Percentiles rank a stretch among this genome's conserved stretches.
phyloP scores from a whole-genome alignment of 2,797 vertebrate genomes.

The Muraenolepis orangiensis region DNA sequence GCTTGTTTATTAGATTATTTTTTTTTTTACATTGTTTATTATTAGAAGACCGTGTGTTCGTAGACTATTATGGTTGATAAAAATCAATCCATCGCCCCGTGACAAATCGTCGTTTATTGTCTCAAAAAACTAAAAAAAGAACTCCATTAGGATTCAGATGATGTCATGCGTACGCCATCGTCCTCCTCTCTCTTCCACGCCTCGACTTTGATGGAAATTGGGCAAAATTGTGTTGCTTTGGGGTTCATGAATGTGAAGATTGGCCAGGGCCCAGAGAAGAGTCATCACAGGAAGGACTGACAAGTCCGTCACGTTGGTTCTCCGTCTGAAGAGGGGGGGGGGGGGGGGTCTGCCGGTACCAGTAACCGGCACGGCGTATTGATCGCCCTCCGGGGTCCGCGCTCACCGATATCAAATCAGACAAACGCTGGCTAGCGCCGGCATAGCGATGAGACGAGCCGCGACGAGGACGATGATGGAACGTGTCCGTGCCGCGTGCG shows the following conservation, averaged over 20 bases:
- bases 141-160: background rate
- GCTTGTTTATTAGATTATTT: background rate
- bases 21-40: background rate
- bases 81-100: background rate
- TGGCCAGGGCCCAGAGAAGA: conserved; percentile 16
- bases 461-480: too few relatives aligned
- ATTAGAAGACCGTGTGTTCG: background rate
- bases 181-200: background rate
- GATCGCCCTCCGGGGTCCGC: conserved; percentile 45
- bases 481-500: conserved; percentile 18
- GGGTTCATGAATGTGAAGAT: background rate
- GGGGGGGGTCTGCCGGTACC: conserved; percentile 39
- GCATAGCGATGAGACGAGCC: conserved; percentile 59
- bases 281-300: conserved; percentile 25
- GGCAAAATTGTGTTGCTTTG: background rate
- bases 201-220: background rate
- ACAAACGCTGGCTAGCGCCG: conserved; percentile 37
- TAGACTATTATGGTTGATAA: background rate
- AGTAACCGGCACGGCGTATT: conserved; percentile 29
- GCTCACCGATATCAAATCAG: conserved; percentile 55
- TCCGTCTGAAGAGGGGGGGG: conserved; percentile 29
- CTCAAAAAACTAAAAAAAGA: too few relatives aligned
- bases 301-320: conserved; percentile 29
- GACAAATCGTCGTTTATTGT: too few relatives aligned
- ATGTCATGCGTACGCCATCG: background rate